A percentile compares a stretch with the other conserved stretches of the same genome.
Evolutionary conservation across 2,797 vertebrate species (phyloP).

Genomic region (Neoniphon sammara): DNA sequence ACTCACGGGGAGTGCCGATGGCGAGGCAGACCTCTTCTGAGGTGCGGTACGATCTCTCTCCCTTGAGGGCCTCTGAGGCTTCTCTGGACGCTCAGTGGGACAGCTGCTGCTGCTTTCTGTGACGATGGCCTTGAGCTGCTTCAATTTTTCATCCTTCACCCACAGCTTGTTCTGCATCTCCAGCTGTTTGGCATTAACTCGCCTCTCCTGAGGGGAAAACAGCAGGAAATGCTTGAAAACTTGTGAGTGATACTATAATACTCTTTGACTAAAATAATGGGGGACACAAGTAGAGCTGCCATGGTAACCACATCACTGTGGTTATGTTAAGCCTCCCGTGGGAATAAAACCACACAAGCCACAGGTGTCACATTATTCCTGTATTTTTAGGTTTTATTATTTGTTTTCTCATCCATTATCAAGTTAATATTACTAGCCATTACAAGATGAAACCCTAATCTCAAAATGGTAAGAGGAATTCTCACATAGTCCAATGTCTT

Average conservation of each 20-base stretch:
- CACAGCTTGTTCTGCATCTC: constrained; percentile 99
- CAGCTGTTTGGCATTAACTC: constrained; percentile 95
- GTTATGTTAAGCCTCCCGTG: too few species aligned
- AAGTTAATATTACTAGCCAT: too few species aligned
- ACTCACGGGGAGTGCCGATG: constrained; percentile 85
- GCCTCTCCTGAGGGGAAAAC: constrained; percentile 83
- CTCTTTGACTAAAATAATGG: background rate
- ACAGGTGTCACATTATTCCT: too few species aligned
- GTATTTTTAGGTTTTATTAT: too few species aligned
- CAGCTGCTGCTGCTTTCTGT: constrained; percentile 83
- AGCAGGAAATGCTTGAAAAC: background rate
- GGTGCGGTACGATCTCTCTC: constrained; percentile 83
- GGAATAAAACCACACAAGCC: too few species aligned
- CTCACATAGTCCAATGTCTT: too few species aligned
- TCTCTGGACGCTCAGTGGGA: constrained; percentile 74
- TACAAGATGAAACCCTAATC: too few species aligned
- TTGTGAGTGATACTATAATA: background rate
- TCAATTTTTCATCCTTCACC: constrained; percentile 98
- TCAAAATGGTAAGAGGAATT: too few species aligned
- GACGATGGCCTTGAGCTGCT: constrained; percentile 96
- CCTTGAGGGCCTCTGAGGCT: constrained; percentile 87
- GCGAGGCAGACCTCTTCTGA: constrained; percentile 86
- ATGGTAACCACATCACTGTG: too few species aligned
- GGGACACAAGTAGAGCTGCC: too few species aligned
- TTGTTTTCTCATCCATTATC: too few species aligned